phyloP scores from a whole-genome alignment of 2,888 invertebrate species.

The Trichogramma dendrolimi region DNA sequence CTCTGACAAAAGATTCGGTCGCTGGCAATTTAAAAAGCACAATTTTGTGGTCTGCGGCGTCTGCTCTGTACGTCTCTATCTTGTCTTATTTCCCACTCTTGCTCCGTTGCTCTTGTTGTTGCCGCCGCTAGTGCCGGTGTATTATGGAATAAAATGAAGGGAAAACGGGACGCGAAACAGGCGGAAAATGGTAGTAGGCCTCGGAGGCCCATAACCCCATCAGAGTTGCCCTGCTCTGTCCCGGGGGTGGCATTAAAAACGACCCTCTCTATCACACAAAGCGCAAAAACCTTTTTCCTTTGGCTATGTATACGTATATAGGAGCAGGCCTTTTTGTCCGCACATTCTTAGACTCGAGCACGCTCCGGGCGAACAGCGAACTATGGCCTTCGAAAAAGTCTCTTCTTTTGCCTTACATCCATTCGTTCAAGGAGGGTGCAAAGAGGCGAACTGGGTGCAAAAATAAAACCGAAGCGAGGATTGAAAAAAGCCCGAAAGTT shows the following conservation, averaged over 20 bases:
- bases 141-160: constrained; percentile 51
- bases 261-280: constrained; percentile 8
- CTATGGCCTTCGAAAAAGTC: constrained; percentile 5
- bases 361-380: constrained; percentile 1
- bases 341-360: constrained; percentile 13
- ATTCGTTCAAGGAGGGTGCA: not conserved
- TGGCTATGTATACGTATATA: constrained; percentile 11
- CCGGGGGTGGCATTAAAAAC: constrained; percentile 47
- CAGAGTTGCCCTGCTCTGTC: constrained; percentile 46
- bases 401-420: constrained; percentile 19
- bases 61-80: constrained; percentile 41
- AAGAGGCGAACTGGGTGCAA: not conserved
- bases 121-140: constrained; percentile 26
- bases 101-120: not conserved
- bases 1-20: not conserved
- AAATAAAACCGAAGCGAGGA: not conserved
- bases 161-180: constrained; percentile 46
- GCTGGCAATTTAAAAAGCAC: constrained; percentile 49
- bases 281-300: not conserved
- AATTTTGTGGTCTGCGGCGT: constrained; percentile 35
- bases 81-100: not conserved
- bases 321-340: constrained; percentile 10
- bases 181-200: constrained; percentile 52
- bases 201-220: constrained; percentile 61
- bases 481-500: not conserved